Evolutionary conservation across 2,797 vertebrate species (phyloP), one percentile per base, ranked within the genome.

Genomic region (Danio aesculapii): DNA sequence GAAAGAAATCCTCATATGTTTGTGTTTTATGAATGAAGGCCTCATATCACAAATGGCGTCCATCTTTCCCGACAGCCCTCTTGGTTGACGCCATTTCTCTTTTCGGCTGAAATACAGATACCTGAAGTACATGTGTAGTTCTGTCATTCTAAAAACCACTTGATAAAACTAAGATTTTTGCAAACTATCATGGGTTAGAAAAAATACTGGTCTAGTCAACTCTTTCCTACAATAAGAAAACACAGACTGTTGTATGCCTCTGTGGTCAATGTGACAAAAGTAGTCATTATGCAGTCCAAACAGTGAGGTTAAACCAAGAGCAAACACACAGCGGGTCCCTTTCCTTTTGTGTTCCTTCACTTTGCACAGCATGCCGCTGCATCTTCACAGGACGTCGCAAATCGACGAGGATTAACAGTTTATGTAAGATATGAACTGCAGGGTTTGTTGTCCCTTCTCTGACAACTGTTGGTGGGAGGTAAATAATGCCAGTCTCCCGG

Each of bases 11-110:
- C 19, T 69, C 64, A 82, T 79, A 81, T 67, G 70, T 80, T 63
- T 78, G 74, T 80, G 69, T 86, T 78, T 58, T 71, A 84, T 68
- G 74, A 63, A 44, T 68, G 78, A 87, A 88, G 85, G 87, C 85
- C 83, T 86, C 81, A n/a, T 53, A 75, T 81, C 67, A 82, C 81
- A 76, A 55, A 72, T n/a, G 39, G 10, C 59, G 67, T 75, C 47
- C 49, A 59, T 17, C 52, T 63, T 70, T 67, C 64, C 57, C 63
- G 44, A 75, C 53, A 9, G 44, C 13, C 39, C 69, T 79, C 62
- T 3, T 75, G 77, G 66, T 73, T 79, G 49, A 71, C 39, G 13
- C 50, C 44, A 68, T 77, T 63, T 77, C 59, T 68, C 67, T 83
- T 84, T 82, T 79, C 7, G 53, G n/a, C 55, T 88, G 39, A 63